Evolutionary conservation across 2,113 vertebrate species (phyloP).

Genomic region (Apistogramma diplotaenia): DNA sequence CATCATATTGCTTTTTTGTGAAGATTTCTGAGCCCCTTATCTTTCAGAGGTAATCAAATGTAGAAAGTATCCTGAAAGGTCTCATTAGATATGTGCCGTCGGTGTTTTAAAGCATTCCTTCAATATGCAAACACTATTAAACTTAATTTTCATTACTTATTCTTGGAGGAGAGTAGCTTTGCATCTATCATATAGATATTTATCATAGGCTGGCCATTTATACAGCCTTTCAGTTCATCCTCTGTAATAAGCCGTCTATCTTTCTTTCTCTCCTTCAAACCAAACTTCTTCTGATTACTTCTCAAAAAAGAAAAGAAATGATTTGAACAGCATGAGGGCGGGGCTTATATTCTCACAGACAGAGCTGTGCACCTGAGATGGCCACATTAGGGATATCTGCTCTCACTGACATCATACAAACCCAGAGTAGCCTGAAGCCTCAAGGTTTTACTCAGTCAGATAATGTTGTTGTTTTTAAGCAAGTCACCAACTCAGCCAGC

Average conservation of each 20-base stretch:
- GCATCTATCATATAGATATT: not conserved
- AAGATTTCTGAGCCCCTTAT: not conserved
- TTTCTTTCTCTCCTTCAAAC: no score
- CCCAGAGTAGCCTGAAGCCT: not conserved
- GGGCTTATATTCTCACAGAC: not conserved
- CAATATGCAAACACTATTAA: not conserved
- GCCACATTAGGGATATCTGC: not conserved
- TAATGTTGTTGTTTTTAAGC: not conserved
- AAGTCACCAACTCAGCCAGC: not conserved
- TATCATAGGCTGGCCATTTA: not conserved
- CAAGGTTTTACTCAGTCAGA: not conserved
- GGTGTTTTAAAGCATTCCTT: no score
- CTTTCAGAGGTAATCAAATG: not conserved
- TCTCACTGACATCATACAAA: not conserved
- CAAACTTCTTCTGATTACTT: not conserved
- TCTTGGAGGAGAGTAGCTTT: not conserved
- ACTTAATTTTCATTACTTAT: not conserved
- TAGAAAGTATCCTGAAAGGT: not conserved
- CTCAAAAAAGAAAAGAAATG: not conserved
- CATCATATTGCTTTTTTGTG: not conserved
- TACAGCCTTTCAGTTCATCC: not conserved
- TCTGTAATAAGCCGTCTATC: not conserved
- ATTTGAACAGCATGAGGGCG: not conserved
- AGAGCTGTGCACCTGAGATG: not conserved
- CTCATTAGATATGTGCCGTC: not conserved